Evolutionary conservation across 2,113 vertebrate species (phyloP), one percentile per base, ranked within the genome.

Genomic region (Eidolon helvum): DNA sequence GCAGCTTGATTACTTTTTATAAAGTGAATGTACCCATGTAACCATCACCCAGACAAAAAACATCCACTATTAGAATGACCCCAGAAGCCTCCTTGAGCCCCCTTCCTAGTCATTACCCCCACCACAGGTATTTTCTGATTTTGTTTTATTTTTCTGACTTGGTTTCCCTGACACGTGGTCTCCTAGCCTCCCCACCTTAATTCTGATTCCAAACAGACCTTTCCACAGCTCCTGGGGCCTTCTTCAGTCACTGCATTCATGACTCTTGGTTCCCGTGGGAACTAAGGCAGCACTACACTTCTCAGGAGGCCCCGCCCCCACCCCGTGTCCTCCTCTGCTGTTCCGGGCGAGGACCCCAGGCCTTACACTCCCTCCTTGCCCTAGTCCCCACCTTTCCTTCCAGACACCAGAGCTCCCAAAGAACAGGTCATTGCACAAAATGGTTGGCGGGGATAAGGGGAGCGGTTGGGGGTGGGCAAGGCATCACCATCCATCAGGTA

Each of bases 381-480:
- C 63, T 15, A 38, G 59, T 84, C 48, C 11, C 21, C 18, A 15
- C 30, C 45, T 45, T 50, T 33, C 40, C 91, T 88, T 43, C 30
- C 48, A 35, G 11, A 69, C 28, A 48, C 19, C n/a, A 28, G 48
- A 0, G 1, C 38, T 15, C 72, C 40, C 48, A 68, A 19, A 11
- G 43, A 53, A 16, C 22, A 1, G n/a, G 26, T 72, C 38, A 7
- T 7, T 40, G 4, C 16, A 1, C 30, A 28, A 63, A 11, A 21
- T 28, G 30, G 79, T 61, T 45, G 28, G 0, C 10, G 45, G 45
- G 45, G 45, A 8, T 48, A 7, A 7, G 43, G 43, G 43, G 43
- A 43, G 7, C n/a, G 43, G 43, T 48, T 11, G 0, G 48, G 2
- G 4, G 2, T 4, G 9, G 3, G 14, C 1, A 57, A 12, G 59